Evolutionary conservation across 2,888 invertebrate species (phyloP).

Genomic region (Physocephala rufipes): DNA sequence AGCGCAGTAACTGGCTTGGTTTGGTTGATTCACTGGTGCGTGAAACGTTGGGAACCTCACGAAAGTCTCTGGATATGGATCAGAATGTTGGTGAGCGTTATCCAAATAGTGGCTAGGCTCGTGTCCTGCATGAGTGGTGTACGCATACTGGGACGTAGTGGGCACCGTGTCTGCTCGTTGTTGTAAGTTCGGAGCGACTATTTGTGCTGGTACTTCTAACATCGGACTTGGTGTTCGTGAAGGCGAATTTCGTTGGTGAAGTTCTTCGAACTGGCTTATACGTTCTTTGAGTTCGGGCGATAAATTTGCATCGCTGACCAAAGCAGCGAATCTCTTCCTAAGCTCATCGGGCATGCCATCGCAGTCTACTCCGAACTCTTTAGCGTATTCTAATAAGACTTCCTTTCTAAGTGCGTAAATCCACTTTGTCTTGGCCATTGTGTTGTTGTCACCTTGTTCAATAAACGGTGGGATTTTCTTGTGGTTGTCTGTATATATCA

Average conservation of each 20-base stretch:
- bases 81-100: background rate
- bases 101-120: background rate
- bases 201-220: background rate
- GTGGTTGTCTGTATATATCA: background rate
- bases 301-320: too few species aligned
- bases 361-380: background rate
- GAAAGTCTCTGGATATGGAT: too few species aligned
- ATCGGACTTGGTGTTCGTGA: background rate
- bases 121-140: background rate
- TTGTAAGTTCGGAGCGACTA: background rate
- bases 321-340: background rate
- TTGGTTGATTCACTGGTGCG: too few species aligned
- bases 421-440: background rate
- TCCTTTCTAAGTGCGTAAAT: background rate
- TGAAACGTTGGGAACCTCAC: too few species aligned
- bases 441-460: background rate
- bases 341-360: background rate
- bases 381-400: slow-evolving; percentile 1
- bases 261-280: background rate
- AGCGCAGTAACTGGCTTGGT: too few species aligned
- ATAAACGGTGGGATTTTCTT: background rate
- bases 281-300: background rate
- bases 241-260: slow-evolving; percentile 3
- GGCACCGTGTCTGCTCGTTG: background rate
- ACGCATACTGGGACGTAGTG: background rate